Evolutionary conservation across 2,113 vertebrate genomes (phyloP).

Genomic region (Pleuronectes platessa): DNA sequence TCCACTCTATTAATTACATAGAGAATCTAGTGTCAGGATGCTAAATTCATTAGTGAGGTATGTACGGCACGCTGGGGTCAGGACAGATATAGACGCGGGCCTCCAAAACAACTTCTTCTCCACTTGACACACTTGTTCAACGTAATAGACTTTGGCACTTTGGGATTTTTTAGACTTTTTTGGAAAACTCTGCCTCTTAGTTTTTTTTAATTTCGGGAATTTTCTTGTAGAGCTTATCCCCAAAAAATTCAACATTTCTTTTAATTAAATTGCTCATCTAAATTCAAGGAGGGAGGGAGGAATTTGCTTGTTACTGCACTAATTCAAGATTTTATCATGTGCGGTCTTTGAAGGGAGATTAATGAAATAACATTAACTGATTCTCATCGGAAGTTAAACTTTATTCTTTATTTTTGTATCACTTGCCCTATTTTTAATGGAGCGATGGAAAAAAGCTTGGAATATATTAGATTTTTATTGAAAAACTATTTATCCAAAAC

Average conservation of each 20-base stretch:
- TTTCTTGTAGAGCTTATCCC: neutral
- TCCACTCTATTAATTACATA: constrained; percentile 78
- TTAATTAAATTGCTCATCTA: neutral
- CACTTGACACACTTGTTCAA: constrained; percentile 54
- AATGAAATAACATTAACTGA: constrained; percentile 2
- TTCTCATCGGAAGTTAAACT: neutral
- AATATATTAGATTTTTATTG: neutral
- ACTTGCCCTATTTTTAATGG: constrained; percentile 30
- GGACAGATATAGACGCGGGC: constrained; percentile 77
- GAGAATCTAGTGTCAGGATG: constrained; percentile 80
- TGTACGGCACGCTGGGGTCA: constrained; percentile 71
- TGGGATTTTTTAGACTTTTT: neutral
- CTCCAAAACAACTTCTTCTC: constrained; percentile 68
- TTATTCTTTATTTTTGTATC: neutral
- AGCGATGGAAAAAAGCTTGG: neutral
- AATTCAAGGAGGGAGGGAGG: neutral
- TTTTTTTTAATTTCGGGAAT: neutral
- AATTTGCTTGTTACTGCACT: neutral
- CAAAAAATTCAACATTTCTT: neutral
- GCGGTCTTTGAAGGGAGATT: constrained; percentile 5
- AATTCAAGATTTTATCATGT: neutral
- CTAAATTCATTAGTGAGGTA: constrained; percentile 81
- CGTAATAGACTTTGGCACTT: constrained; percentile 34
- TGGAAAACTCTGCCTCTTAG: neutral
- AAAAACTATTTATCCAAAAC: constrained; percentile 18